Evolutionary conservation across 2,888 invertebrate genomes (phyloP), one percentile per base, ranked within the genome.

Genomic region (Cryptocephalus primarius): DNA sequence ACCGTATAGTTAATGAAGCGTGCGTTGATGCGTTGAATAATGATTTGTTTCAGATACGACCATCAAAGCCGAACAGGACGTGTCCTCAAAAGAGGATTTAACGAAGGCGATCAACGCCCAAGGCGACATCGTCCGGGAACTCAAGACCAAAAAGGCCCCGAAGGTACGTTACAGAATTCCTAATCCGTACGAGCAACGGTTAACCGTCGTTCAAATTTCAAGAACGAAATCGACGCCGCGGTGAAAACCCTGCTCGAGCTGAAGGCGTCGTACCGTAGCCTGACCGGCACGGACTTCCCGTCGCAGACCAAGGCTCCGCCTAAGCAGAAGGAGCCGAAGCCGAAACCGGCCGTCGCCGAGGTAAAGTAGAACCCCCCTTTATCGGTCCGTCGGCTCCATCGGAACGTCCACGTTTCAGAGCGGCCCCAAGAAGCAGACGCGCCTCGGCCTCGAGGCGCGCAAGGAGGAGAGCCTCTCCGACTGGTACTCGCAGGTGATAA

Each of bases 401-500:
- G n/a, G n/a, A n/a, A n/a, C n/a, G n/a, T n/a, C n/a, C 22, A 22
- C 6, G 2, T 22, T 6, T 22, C 22, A 78, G 8, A 64, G 75
- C 0, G 75, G 73, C 0, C 71, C 72, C 0, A 95, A 96, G 72
- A 96, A 96, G 64, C 83, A 93, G 63, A 95, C 96, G 0, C 78
- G 94, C 43, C 73, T 99, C 8, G 96, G 99, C 2, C 70, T 99
- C 14, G 97, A 97, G 69, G 91, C 87, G 0, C 86, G 80, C 58
- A 99, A 99, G 68, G 86, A 86, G 58, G 92, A 88, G 22, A 91
- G 94, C 67, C 75, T 99, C 32, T 78, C 96, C 0, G 96, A 97
- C 51, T 99, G 99, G 99, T 99, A 97, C 69, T 90, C 94, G 0
- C 96, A 96, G 74, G 88, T 88, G 46, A 79, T 82, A 48, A 88